These are phyloP conservation scores for Potamarius usumacintae DNA, from an alignment of 2,113 vertebrate genomes.

Conservation along the genomic window DNA sequence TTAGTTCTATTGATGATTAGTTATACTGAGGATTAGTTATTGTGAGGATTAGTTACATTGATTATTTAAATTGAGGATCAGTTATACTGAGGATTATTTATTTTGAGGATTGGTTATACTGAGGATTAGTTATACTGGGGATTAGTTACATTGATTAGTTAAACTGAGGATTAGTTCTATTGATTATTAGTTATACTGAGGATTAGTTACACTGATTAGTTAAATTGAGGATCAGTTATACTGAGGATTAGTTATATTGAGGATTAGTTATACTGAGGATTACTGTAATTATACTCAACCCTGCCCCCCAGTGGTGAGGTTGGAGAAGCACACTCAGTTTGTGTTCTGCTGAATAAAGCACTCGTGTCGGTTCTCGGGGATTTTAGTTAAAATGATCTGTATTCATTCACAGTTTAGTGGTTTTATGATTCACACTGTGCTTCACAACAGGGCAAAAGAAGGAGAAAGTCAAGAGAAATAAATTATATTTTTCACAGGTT, in stretches of 20 bases:
- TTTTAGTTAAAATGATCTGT: not conserved
- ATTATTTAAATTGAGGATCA: not conserved
- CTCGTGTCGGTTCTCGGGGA: not conserved
- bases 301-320: not conserved
- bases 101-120: no score
- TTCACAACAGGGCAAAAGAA: not conserved
- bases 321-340: not conserved
- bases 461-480: not conserved
- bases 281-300: not conserved
- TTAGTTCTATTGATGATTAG: no score
- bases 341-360: not conserved
- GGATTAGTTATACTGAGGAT: no score
- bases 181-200: no score
- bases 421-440: not conserved
- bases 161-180: no score
- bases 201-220: no score
- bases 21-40: no score
- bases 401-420: not conserved
- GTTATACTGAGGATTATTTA: no score
- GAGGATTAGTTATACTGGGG: no score
- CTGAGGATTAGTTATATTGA: no score
- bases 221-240: no score
- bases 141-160: not conserved
- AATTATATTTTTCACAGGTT: not conserved
- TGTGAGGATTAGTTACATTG: no score